These are phyloP conservation scores for Pseudorhiza aurosa DNA, from an alignment of 30 jellyfish, hydroid and myxozoan species.

Conservation along the genomic window DNA sequence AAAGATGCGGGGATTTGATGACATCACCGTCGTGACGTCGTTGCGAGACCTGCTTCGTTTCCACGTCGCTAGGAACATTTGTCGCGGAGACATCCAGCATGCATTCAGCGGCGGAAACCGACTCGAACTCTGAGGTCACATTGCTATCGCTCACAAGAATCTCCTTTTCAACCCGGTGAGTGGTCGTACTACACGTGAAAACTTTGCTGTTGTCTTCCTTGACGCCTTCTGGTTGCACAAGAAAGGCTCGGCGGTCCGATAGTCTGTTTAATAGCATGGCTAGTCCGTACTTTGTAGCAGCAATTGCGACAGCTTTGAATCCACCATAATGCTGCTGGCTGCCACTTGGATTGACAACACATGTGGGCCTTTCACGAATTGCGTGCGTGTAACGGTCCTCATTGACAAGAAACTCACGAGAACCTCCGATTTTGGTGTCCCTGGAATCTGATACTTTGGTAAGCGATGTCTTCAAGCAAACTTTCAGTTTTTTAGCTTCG, in stretches of 20 bases:
- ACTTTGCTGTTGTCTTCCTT: slow-evolving; percentile 74
- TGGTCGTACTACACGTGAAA: slow-evolving; percentile 74
- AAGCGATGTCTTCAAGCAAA: slow-evolving; percentile 69
- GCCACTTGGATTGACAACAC: slow-evolving; percentile 55
- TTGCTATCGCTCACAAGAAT: slow-evolving; percentile 44
- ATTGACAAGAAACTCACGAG: slow-evolving; percentile 35
- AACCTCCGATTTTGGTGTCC: not conserved
- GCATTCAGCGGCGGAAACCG: slow-evolving; percentile 63
- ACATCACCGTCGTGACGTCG: not conserved
- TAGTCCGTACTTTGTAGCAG: slow-evolving; percentile 81
- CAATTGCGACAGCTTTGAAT: slow-evolving; percentile 60
- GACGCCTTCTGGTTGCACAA: slow-evolving; percentile 62
- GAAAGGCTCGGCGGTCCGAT: slow-evolving; percentile 71
- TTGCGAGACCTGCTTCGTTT: not conserved
- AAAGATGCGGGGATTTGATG: slow-evolving; percentile 19
- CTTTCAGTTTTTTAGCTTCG: slow-evolving; percentile 57
- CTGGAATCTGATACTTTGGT: slow-evolving; percentile 44
- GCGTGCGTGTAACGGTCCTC: slow-evolving; percentile 38
- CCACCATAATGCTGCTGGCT: slow-evolving; percentile 30
- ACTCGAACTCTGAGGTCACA: slow-evolving; percentile 79
- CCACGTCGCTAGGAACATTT: not conserved
- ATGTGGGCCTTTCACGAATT: slow-evolving; percentile 15
- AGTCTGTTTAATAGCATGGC: slow-evolving; percentile 60
- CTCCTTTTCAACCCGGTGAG: slow-evolving; percentile 13
- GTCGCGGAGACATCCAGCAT: slow-evolving; percentile 20